Conservation (phyloP, 2,797 vertebrate genomes). For the Enteromius fasciolatus region DNA sequence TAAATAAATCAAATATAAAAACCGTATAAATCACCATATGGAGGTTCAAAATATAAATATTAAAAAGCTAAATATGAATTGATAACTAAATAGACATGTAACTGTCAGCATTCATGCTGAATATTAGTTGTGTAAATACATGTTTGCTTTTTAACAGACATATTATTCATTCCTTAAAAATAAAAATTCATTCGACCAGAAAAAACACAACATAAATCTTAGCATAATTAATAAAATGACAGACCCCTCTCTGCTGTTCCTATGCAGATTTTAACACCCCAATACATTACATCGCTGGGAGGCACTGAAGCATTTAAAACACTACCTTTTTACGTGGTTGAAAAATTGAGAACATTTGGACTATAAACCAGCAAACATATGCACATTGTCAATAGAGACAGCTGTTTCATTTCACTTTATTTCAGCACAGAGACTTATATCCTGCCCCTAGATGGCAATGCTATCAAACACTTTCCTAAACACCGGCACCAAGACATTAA, state of each 20-base stretch:
- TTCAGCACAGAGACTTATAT: slow-evolving; percentile 85
- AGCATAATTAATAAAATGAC: slow-evolving; percentile 52
- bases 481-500: slow-evolving; percentile 88
- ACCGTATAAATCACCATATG: slow-evolving; percentile 62
- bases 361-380: slow-evolving; percentile 97
- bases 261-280: slow-evolving; percentile 54
- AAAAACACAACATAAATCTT: slow-evolving; percentile 42
- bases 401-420: slow-evolving; percentile 89
- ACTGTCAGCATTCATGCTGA: slow-evolving; percentile 69
- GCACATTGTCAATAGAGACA: slow-evolving; percentile 98
- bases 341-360: slow-evolving; percentile 94
- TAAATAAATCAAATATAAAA: not conserved
- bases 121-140: slow-evolving; percentile 58
- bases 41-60: slow-evolving; percentile 53
- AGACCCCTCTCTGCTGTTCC: slow-evolving; percentile 4
- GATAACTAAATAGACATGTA: slow-evolving; percentile 71
- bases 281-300: slow-evolving; percentile 57
- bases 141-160: slow-evolving; percentile 79
- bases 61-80: slow-evolving; percentile 69
- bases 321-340: slow-evolving; percentile 87
- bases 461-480: slow-evolving; percentile 94
- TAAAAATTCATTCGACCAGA: slow-evolving; percentile 6
- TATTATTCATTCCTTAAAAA: slow-evolving; percentile 84
- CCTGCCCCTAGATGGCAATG: slow-evolving; percentile 99
- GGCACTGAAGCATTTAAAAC: slow-evolving; percentile 76